Base-by-base conservation (phyloP, 2,888 invertebrate species). In the Elegia similella region DNA sequence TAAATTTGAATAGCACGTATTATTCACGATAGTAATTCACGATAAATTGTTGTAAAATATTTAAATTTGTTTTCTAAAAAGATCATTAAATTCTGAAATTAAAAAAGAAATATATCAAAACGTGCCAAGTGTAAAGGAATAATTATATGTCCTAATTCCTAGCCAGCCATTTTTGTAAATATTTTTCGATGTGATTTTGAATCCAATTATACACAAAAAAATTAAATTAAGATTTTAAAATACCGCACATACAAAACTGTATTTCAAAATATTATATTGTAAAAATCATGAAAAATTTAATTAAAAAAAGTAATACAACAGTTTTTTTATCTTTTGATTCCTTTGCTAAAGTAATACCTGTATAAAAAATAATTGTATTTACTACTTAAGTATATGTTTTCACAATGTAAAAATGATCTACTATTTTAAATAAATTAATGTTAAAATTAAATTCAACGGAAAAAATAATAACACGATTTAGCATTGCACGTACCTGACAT, bases 101-200 rank as follows among this genome's bases (percentile, higher is more conserved):
- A 48, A 50, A 59, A 58, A 54, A 38, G 29, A 60, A 55, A 77
- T 78, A 79, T 82, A 50, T 75, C 77, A 72, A 69, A 68, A 66
- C 71, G 83, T 83, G 81, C 82, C 82, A 82, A 78, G 65, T 63
- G 68, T 61, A 60, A 62, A 63, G 62, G 64, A 72, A 64, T 32
- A 34, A 15, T 32, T 17, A 34, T 15, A 73, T 78, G 79, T 82
- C 81, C 80, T 67, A 44, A 70, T 68, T 73, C 70, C 69, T 72
- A 72, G 69, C 72, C 75, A 76, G 64, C 70, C 69, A 70, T 76
- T 73, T 78, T 73, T 83, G 74, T 80, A 81, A 73, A 79, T 80
- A 82, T 80, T 76, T 82, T 78, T 82, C 72, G 76, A 75, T 73
- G 71, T 73, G 65, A 78, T 77, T 81, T 82, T 77, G 72, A 72